Percentiles rank a stretch among this genome's conserved stretches.
Conservation (phyloP, 2,113 vertebrate species). For the Antechinus stuartii region DNA sequence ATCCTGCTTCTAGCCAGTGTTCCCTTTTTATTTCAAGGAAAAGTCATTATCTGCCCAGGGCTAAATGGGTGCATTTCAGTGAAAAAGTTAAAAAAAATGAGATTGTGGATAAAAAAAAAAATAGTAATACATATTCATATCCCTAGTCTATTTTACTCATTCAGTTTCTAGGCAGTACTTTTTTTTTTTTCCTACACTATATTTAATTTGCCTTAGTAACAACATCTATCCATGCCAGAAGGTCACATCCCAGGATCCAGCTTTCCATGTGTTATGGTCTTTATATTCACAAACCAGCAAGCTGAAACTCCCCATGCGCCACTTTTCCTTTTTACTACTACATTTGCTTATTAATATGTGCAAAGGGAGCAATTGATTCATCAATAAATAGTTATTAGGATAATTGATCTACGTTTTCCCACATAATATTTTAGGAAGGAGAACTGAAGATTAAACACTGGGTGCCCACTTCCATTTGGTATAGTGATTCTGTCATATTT, state of each 20-base stretch:
- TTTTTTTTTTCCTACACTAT: neutral
- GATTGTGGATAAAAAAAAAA: neutral
- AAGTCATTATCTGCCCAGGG: neutral
- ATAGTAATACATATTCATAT: neutral
- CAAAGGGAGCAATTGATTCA: neutral
- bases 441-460: neutral
- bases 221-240: neutral
- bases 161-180: neutral
- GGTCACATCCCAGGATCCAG: neutral
- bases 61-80: neutral
- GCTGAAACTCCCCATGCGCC: constrained; percentile 36
- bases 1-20: neutral
- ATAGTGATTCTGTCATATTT: neutral
- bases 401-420: neutral
- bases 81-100: neutral
- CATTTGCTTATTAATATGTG: neutral
- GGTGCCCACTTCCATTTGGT: neutral
- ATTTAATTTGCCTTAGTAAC: neutral
- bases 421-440: neutral
- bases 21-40: neutral
- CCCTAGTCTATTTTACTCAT: constrained; percentile 3
- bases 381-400: neutral
- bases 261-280: neutral
- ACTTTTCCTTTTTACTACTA: constrained; percentile 68
- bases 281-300: neutral